These are phyloP conservation scores for Onychomys torridus DNA, from an alignment of 2,797 vertebrate species.

Conservation along the genomic window DNA sequence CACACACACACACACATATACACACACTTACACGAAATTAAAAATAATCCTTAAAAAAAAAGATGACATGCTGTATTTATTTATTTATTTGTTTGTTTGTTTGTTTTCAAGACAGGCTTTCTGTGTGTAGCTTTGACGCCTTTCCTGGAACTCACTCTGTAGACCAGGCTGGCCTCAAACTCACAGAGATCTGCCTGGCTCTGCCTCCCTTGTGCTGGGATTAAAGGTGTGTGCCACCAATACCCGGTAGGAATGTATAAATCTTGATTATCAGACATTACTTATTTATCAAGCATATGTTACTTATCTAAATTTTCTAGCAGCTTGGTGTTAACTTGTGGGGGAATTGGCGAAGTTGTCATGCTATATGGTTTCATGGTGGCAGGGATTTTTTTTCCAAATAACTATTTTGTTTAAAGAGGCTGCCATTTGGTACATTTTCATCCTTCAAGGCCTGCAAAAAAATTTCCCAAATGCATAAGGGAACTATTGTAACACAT, in stretches of 20 bases:
- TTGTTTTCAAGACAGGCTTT: no score
- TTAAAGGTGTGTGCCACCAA: no score
- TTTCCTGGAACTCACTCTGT: no score
- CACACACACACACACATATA: not conserved
- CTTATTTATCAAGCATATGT: not conserved
- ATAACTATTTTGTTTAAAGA: not conserved
- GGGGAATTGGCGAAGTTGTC: not conserved
- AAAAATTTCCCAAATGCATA: not conserved
- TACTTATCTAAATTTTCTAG: not conserved
- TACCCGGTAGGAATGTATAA: not conserved
- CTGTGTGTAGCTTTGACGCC: no score
- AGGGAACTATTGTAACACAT: not conserved
- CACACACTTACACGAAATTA: not conserved
- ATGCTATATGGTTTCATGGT: not conserved
- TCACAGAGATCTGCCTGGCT: no score
- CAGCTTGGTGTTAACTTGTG: not conserved
- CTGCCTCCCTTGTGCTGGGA: no score
- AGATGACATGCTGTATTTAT: not conserved
- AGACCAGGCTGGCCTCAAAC: no score
- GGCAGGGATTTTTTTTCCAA: not conserved
- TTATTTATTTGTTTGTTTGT: no score
- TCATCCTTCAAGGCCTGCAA: not conserved
- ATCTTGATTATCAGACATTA: not conserved
- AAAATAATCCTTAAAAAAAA: not conserved
- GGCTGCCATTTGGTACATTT: not conserved